Evolutionary conservation across 2,888 invertebrate species (phyloP), one percentile per base, ranked within the genome.

Genomic region (Drosophila aldrichi): DNA sequence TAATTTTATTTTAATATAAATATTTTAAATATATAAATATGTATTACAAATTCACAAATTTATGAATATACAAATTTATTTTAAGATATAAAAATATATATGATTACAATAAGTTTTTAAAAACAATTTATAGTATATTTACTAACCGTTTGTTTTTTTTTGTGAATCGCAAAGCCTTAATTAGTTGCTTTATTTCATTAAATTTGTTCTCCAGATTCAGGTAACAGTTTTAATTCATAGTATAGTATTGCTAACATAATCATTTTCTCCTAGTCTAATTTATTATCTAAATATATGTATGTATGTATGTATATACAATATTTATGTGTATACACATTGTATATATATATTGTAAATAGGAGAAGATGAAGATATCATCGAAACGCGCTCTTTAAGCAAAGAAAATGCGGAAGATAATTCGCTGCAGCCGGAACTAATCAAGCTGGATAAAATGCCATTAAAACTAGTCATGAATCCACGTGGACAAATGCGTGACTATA

Each of bases 401-500:
- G 92, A 92, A 75, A 92, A 92, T 70, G 81, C 80, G n/a, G 88
- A 85, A 46, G 68, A 44, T 55, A 69, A 52, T 60, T 38, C 38
- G 40, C 49, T 52, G 36, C 51, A 29, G 34, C 43, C 69, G 61
- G 86, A 88, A 70, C 62, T 77, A 67, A 68, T 54, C 38, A 74
- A 76, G 52, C 60, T 81, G 74, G 90, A 91, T 34, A 91, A 92
- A 80, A 77, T 91, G 38, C 94, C 95, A 22, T 92, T 96, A 75
- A 96, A 96, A 91, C 94, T 96, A 79, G 94, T 96, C 89, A 96
- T 96, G 96, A 96, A 96, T 93, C 96, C 96, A 18, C 93, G 95
- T 85, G 96, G 96, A 44, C 95, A 96, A 92, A 94, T 96, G 10
- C 94, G 96, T 88, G 96, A 96, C 90, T 94, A 96, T 78, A 94